phyloP scores from a whole-genome alignment of 1,140 invertebrate genomes.

The Drosophila burlai region DNA sequence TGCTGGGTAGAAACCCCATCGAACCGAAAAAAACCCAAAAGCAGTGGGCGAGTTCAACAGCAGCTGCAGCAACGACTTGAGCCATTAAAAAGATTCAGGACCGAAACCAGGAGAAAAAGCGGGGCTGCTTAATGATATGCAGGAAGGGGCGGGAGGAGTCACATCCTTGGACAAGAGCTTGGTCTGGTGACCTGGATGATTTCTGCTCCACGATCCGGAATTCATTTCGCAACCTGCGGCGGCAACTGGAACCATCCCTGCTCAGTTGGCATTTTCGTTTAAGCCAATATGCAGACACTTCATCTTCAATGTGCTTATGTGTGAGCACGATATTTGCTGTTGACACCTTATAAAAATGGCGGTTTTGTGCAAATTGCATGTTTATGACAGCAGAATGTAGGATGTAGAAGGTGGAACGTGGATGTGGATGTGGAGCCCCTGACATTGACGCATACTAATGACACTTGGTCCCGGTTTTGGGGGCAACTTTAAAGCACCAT shows the following conservation, averaged over 20 bases:
- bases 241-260: background rate
- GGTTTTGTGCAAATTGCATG: constrained; percentile 83
- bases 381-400: constrained; percentile 70
- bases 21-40: constrained; percentile 2
- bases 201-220: constrained; percentile 14
- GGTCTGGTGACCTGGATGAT: constrained; percentile 48
- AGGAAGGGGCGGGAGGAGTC: constrained; percentile 9
- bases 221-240: constrained; percentile 4
- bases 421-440: constrained; percentile 27
- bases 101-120: background rate
- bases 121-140: constrained; percentile 69
- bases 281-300: constrained; percentile 74
- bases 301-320: constrained; percentile 40
- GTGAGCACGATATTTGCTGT: constrained; percentile 66
- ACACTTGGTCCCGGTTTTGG: constrained; percentile 48
- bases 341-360: constrained; percentile 83
- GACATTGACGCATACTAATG: constrained; percentile 78
- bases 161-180: constrained; percentile 20
- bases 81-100: constrained; percentile 73
- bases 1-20: background rate
- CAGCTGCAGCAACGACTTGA: constrained; percentile 82
- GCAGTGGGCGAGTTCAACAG: constrained; percentile 27
- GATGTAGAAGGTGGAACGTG: constrained; percentile 53
- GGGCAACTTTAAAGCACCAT: constrained; percentile 63
- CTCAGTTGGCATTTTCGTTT: constrained; percentile 40